phyloP scores from a whole-genome alignment of 2,113 vertebrate genomes.

The Clarias batrachus region DNA sequence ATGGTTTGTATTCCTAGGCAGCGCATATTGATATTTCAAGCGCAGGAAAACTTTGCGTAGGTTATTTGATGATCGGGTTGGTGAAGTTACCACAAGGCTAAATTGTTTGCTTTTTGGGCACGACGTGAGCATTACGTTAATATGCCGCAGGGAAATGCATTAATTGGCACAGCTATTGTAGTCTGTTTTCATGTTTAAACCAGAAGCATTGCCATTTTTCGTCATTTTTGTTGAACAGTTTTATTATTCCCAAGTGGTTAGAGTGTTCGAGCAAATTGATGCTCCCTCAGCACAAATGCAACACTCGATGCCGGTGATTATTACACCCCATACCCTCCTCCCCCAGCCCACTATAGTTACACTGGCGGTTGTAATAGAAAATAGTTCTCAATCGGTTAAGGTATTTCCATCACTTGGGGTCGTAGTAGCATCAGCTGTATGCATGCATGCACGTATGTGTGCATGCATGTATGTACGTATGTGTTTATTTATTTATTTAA shows the following conservation, averaged over 20 bases:
- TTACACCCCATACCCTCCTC: neutral
- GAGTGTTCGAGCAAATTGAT: neutral
- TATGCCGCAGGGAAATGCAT: neutral
- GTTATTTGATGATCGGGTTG: neutral
- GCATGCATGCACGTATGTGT: neutral
- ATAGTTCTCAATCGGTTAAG: neutral
- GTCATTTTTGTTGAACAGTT: neutral
- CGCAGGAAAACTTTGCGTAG: conserved; percentile 7
- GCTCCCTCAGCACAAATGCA: neutral
- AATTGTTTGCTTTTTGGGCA: neutral
- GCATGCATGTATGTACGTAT: neutral
- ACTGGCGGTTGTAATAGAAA: neutral
- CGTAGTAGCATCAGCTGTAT: conserved; percentile 59
- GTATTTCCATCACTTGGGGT: conserved; percentile 62
- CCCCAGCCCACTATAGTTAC: neutral
- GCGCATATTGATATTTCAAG: neutral
- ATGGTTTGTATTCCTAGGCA: neutral
- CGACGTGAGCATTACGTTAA: neutral
- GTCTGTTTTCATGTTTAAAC: neutral
- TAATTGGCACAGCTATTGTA: neutral
- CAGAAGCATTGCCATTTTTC: neutral
- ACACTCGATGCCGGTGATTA: neutral
- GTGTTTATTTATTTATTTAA: neutral
- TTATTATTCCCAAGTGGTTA: neutral
- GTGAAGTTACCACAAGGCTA: neutral